Evolutionary conservation across 2,888 invertebrate species (phyloP), one percentile per base, ranked within the genome.

Genomic region (Macropis europaea): DNA sequence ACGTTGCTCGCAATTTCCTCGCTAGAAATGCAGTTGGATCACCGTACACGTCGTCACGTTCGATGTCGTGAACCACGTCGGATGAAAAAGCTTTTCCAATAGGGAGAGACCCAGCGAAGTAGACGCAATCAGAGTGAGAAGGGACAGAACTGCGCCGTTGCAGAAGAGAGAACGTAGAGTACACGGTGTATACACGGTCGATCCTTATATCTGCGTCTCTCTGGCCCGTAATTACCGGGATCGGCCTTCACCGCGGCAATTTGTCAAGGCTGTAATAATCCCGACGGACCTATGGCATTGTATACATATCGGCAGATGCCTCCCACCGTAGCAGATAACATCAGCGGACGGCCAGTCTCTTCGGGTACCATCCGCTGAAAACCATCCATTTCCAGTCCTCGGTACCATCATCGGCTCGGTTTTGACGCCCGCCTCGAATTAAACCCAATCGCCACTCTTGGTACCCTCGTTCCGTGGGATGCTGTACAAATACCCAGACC

Each of bases 261-360:
- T 89, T 89, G 89, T 89, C 89, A 89, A 89, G 89, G 88, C 88
- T 89, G 87, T 88, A 88, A 87, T 88, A 87, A 87, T 85, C 84
- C 81, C 79, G 73, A 78, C 77, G 76, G 75, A 75, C 71, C 82
- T 85, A 83, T 84, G 83, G 84, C 86, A 86, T 86, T 87, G 86
- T 86, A 84, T 84, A 87, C 82, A 84, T 85, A 87, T 87, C 84
- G 83, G 83, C 82, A 73, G 87, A 86, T 85, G 84, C 87, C 87
- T 87, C 87, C 87, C 87, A 87, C 86, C 84, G 81, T 77, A 83
- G 77, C 70, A 79, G 86, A 86, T 86, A 86, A 82, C 83, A 86
- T 86, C 79, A 53, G 45, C 68, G 56, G 48, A 17, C 42, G 50
- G 28, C 34, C 53, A 45, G 45, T 57, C 50, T 45, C 66, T 48